Conservation (phyloP, 37 sponge, comb jelly and placozoan species). For the Halichondria panicea region DNA sequence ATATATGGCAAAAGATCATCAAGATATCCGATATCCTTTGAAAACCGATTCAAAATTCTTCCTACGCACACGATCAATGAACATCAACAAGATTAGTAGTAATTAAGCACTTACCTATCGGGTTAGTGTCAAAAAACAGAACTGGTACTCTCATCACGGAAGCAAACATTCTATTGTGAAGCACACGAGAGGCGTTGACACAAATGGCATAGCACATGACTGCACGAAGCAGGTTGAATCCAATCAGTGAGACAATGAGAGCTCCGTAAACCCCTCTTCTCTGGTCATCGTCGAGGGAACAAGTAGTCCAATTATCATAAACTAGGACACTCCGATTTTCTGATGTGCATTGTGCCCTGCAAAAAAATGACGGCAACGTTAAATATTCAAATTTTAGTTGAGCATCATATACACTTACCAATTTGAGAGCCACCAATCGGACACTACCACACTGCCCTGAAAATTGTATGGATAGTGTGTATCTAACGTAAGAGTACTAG, state of each 20-base stretch:
- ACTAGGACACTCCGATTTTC: slow-evolving; percentile 5
- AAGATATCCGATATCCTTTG: slow-evolving; percentile 76
- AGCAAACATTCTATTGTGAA: slow-evolving; percentile 73
- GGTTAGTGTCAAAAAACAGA: slow-evolving; percentile 85
- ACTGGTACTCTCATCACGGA: slow-evolving; percentile 69
- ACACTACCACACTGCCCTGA: slow-evolving; percentile 41
- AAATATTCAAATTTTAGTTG: too few relatives aligned
- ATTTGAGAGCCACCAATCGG: slow-evolving; percentile 77
- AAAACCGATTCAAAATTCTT: slow-evolving; percentile 73
- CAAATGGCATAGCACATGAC: slow-evolving; percentile 32
- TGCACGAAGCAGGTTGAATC: slow-evolving; percentile 18
- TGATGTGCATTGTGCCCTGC: slow-evolving; percentile 28
- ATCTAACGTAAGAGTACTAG: neutral
- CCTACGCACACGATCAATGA: slow-evolving; percentile 13
- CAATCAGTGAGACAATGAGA: neutral
- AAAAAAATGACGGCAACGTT: too few relatives aligned
- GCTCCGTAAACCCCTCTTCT: slow-evolving; percentile 48
- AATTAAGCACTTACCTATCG: slow-evolving; percentile 44
- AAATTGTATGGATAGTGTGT: neutral
- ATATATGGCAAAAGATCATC: slow-evolving; percentile 67
- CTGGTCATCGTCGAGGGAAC: slow-evolving; percentile 15
- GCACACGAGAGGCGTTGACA: slow-evolving; percentile 49
- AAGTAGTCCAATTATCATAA: neutral
- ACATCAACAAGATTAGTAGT: neutral
- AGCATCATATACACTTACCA: too few relatives aligned